phyloP scores from a whole-genome alignment of 1,140 invertebrate genomes.

The Drosophila sp. region DNA sequence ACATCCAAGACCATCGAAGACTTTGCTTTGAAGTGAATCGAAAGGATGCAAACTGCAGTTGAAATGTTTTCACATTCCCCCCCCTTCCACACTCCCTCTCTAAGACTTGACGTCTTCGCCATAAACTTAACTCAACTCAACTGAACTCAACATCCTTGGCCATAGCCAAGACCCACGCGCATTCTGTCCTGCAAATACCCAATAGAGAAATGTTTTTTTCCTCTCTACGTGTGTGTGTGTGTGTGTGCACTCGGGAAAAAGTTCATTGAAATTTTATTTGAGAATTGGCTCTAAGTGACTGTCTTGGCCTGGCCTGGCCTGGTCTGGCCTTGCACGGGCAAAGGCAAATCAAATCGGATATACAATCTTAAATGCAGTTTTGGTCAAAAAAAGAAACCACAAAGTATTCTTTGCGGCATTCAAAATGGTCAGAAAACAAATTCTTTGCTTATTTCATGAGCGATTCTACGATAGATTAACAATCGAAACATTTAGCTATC shows the following conservation, averaged over 20 bases:
- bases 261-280: slow-evolving; percentile 13
- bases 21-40: slow-evolving; percentile 20
- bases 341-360: slow-evolving; percentile 7
- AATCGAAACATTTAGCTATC: no score
- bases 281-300: slow-evolving; percentile 9
- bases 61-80: slow-evolving; percentile 2
- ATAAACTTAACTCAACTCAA: slow-evolving; percentile 11
- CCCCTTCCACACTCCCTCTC: background rate
- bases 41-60: slow-evolving; percentile 18
- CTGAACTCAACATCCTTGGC: slow-evolving; percentile 7
- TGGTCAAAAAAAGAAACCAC: background rate
- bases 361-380: slow-evolving; percentile 9
- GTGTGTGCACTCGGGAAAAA: background rate
- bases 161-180: slow-evolving; percentile 6
- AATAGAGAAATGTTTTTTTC: slow-evolving; percentile 4
- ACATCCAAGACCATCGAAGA: slow-evolving; percentile 18
- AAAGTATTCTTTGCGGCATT: background rate
- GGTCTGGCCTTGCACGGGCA: background rate
- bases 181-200: slow-evolving; percentile 4
- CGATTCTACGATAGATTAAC: no score
- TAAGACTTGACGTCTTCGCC: background rate
- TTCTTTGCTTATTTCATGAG: background rate
- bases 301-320: background rate
- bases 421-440: background rate
- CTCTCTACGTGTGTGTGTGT: background rate